Evolutionary conservation across 1,140 invertebrate species (phyloP), one percentile per base, ranked within the genome.

Genomic region (Atta colombica): DNA sequence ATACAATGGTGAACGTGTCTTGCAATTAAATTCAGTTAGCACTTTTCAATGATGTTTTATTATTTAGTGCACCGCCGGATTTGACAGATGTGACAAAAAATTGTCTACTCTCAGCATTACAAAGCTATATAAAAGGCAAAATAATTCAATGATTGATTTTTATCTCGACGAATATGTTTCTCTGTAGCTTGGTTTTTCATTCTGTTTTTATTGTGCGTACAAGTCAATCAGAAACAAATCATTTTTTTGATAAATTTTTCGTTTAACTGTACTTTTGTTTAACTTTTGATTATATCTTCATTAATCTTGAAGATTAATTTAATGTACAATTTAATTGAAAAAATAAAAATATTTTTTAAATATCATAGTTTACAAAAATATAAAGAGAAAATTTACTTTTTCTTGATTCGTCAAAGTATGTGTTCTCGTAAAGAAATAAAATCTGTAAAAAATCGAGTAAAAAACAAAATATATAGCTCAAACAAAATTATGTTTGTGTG

Each of bases 1-100:
- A 90, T 90, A 87, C 14, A 12, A 6, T 31, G 5, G 49, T 10
- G 28, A 63, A 45, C n/a, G 16, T 69, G 14, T 81, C 51, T 80
- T 55, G 51, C 68, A 39, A 51, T 80, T 60, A 31, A 86, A 89
- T 49, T 39, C 49, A 31, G 2, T 31, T 77, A n/a, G n/a, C 60
- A 7, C 28, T 63, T 51, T 71, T 14, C 18, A 69, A 65, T 51
- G 14, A 1, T 65, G 6, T 71, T 81, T 81, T 71, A 81, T 82
- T 82, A 72, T 82, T 82, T 72, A 82, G 8, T 53, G 14, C 18
- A 21, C n/a, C 25, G 18, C 28, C 14, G 51, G 51, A 12, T 28
- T 2, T 31, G 61, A 66, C 66, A 60, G 53, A 71, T 45, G 21
- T 1, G 31, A 35, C 35, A 55, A 72, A 60, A 82, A 82, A 72